phyloP scores from a whole-genome alignment of 1,140 invertebrate genomes.

The Lycorma delicatula region DNA sequence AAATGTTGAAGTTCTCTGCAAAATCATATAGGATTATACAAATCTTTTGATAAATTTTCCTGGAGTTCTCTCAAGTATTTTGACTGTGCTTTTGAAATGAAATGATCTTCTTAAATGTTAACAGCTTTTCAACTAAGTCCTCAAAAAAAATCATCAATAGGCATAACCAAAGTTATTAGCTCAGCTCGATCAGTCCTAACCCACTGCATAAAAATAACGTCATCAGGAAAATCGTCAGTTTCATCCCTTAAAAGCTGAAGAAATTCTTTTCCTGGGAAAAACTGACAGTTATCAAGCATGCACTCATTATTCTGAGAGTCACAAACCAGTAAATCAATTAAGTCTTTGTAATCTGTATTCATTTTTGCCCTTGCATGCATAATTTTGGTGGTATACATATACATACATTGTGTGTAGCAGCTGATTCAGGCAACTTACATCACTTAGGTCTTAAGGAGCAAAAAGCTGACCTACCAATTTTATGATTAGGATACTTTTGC shows the following conservation, averaged over 20 bases:
- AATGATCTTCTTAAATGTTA: slow-evolving; percentile 15
- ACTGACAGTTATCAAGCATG: slow-evolving; percentile 1
- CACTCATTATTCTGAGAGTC: slow-evolving; percentile 1
- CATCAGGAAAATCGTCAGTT: slow-evolving; percentile 3
- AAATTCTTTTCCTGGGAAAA: slow-evolving; percentile 8
- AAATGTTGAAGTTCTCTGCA: slow-evolving; percentile 34
- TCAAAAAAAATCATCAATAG: slow-evolving; percentile 9
- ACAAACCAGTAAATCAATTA: slow-evolving; percentile 10
- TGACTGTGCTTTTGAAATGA: slow-evolving; percentile 25
- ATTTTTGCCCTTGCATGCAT: slow-evolving; percentile 12
- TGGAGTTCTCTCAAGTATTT: slow-evolving; percentile 20
- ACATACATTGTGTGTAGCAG: slow-evolving; percentile 22
- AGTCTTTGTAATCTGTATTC: slow-evolving; percentile 9
- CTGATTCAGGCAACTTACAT: slow-evolving; percentile 17
- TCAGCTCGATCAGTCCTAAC: slow-evolving; percentile 8
- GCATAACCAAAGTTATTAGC: slow-evolving; percentile 8
- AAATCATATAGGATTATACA: slow-evolving; percentile 30
- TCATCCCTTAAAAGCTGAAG: too few relatives aligned
- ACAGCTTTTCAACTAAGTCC: not conserved
- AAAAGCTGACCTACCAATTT: slow-evolving; percentile 14
- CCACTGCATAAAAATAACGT: slow-evolving; percentile 16
- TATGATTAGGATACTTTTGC: slow-evolving; percentile 16
- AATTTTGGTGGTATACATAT: slow-evolving; percentile 21
- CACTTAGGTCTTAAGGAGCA: slow-evolving; percentile 17
- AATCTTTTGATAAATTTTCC: slow-evolving; percentile 15